Percentiles rank a stretch among this genome's conserved stretches.
phyloP scores from a whole-genome alignment of 1,140 invertebrate genomes.

The Euschistus heros region DNA sequence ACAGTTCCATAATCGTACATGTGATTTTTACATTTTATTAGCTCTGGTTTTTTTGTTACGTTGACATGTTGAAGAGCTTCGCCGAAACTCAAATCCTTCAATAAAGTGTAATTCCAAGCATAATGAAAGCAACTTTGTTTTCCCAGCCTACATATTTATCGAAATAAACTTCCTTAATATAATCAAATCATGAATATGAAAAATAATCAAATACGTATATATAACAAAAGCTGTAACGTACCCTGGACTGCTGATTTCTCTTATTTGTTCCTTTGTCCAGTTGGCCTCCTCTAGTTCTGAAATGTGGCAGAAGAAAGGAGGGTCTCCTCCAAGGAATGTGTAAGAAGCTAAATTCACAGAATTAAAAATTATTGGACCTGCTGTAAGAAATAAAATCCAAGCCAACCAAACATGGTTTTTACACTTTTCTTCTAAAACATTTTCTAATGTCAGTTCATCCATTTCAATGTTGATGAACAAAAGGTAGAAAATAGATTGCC shows the following conservation, averaged over 20 bases:
- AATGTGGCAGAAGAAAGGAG: constrained; percentile 42
- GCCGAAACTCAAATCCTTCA: constrained; percentile 37
- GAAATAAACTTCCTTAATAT: too few relatives aligned
- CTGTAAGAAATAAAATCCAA: constrained; percentile 40
- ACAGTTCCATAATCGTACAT: constrained; percentile 33
- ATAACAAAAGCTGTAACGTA: constrained; percentile 22
- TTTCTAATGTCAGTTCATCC: constrained; percentile 24
- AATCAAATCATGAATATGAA: too few relatives aligned
- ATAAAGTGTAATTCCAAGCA: too few relatives aligned
- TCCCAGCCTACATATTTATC: constrained; percentile 8
- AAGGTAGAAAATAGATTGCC: too few relatives aligned
- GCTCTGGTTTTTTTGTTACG: constrained; percentile 29
- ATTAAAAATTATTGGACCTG: constrained; percentile 41
- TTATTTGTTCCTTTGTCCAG: too few relatives aligned
- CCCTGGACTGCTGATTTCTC: constrained; percentile 36
- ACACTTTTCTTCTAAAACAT: constrained; percentile 25
- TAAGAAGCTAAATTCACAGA: constrained; percentile 45
- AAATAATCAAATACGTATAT: too few relatives aligned
- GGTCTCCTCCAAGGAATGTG: constrained; percentile 41
- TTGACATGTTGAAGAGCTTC: constrained; percentile 35
- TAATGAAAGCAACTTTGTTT: constrained; percentile 35
- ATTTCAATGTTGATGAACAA: too few relatives aligned
- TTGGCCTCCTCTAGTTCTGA: constrained; percentile 35
- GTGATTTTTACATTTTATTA: constrained; percentile 33
- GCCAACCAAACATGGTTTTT: constrained; percentile 33